phyloP scores from a whole-genome alignment of 2,113 vertebrate species.

The Oncorhynchus keta region DNA sequence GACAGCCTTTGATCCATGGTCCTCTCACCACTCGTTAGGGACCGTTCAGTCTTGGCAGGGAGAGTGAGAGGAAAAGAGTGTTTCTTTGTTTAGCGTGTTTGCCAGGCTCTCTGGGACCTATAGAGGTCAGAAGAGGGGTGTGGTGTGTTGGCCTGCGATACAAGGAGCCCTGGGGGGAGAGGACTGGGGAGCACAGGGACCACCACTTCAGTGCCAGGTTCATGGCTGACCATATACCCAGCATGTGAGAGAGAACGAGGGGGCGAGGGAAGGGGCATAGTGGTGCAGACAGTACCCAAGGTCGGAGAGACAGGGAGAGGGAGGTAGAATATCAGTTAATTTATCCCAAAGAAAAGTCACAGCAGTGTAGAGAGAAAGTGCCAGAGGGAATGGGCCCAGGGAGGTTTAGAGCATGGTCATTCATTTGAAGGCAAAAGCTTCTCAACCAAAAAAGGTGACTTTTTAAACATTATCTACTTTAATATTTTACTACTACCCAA shows the following conservation, averaged over 20 bases:
- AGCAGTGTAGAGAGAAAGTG: too few relatives aligned
- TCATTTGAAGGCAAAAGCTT: too few relatives aligned
- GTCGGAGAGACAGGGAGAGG: background rate
- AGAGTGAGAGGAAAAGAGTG: background rate
- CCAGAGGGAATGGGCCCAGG: too few relatives aligned
- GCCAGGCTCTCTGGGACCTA: background rate
- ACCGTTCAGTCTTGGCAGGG: background rate
- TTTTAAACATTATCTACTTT: too few relatives aligned
- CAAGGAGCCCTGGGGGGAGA: constrained; percentile 4
- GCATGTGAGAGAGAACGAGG: background rate
- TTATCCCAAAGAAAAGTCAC: too few relatives aligned
- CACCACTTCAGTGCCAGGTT: constrained; percentile 11
- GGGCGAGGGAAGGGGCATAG: background rate
- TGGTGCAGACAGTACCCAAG: background rate
- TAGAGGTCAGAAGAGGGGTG: background rate
- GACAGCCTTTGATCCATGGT: background rate
- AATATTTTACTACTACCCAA: too few relatives aligned
- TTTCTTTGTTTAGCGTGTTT: background rate
- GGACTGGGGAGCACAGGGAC: constrained; percentile 1
- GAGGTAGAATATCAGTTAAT: background rate
- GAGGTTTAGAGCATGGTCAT: too few relatives aligned
- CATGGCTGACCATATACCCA: constrained; percentile 26
- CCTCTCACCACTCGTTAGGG: background rate
- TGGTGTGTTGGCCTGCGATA: background rate
- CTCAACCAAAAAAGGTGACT: too few relatives aligned